A percentile compares a stretch with the other conserved stretches of the same genome.
Evolutionary conservation across 2,113 vertebrate genomes (phyloP).

Genomic region (Lophotis ruficrista): DNA sequence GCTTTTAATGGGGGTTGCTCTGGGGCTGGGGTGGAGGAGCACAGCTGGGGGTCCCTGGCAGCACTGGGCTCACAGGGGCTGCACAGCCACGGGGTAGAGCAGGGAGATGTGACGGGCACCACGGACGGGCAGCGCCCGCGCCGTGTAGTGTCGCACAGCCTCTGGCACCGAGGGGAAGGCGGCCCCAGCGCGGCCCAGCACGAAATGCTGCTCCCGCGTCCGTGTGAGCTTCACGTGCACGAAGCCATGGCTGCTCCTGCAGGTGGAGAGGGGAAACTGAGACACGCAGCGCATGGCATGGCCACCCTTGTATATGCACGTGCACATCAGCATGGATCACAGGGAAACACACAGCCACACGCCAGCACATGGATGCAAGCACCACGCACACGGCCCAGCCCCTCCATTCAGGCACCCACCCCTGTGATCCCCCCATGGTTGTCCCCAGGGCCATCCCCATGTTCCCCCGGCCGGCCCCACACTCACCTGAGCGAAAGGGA

Average conservation of each 20-base stretch:
- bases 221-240: slow-evolving; percentile 92
- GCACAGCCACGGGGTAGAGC: slow-evolving; percentile 85
- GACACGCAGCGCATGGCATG: background rate
- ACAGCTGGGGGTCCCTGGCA: background rate
- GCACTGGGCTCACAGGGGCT: slow-evolving; percentile 75
- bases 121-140: slow-evolving; percentile 87
- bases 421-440: rapidly evolving
- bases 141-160: slow-evolving; percentile 89
- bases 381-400: rapidly evolving
- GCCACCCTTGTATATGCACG: rapidly evolving
- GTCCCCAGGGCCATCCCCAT: rapidly evolving
- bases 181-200: slow-evolving; percentile 91
- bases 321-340: background rate
- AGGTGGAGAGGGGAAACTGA: background rate
- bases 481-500: slow-evolving; percentile 87
- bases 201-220: slow-evolving; percentile 80
- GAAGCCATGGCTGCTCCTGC: slow-evolving; percentile 92
- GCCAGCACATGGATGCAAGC: rapidly evolving
- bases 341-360: rapidly evolving
- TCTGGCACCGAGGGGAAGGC: slow-evolving; percentile 87
- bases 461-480: rapidly evolving
- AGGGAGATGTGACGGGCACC: slow-evolving; percentile 88
- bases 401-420: rapidly evolving
- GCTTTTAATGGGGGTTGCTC: background rate
- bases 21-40: rapidly evolving